Evolutionary conservation across 1,140 invertebrate species (phyloP).

Genomic region (Chelonus insularis): DNA sequence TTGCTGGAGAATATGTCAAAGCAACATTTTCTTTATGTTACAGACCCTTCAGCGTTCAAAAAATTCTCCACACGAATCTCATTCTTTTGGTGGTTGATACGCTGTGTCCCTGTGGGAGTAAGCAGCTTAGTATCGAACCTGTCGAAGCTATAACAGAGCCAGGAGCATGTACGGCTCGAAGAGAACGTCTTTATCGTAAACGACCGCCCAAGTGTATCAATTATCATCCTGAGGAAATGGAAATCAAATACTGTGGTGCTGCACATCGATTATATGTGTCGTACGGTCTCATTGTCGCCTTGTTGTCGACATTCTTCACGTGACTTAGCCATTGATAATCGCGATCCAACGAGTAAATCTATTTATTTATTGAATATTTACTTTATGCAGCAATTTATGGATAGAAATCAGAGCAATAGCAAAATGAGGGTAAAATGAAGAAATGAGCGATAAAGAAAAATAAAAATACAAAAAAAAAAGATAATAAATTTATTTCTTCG

Average conservation of each 20-base stretch:
- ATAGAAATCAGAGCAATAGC: conserved; percentile 5
- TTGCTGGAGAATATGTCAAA: background rate
- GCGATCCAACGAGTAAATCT: conserved; percentile 2
- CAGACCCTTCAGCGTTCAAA: conserved; percentile 90
- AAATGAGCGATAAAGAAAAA: background rate
- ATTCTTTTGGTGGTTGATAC: conserved; percentile 88
- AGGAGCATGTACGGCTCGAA: conserved; percentile 60
- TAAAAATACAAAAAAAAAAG: background rate
- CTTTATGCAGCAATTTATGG: conserved; percentile 3
- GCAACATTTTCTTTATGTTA: background rate
- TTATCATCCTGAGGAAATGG: conserved; percentile 84
- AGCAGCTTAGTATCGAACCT: conserved; percentile 78
- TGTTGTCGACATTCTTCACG: conserved; percentile 39
- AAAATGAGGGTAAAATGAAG: background rate
- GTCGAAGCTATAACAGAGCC: conserved; percentile 65
- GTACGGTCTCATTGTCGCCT: conserved; percentile 32
- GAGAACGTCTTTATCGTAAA: conserved; percentile 66
- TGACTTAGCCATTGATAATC: conserved; percentile 36
- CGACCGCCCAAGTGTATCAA: conserved; percentile 81
- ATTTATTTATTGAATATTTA: background rate
- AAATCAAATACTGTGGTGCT: conserved; percentile 72
- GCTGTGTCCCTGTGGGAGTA: conserved; percentile 83
- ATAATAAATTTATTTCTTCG: conserved; percentile 16
- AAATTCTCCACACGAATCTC: conserved; percentile 88
- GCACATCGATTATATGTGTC: conserved; percentile 36